Percentiles rank a stretch among this genome's conserved stretches.
These are phyloP conservation scores for Idaea aversata DNA, from an alignment of 2,888 invertebrate genomes.

Conservation along the genomic window DNA sequence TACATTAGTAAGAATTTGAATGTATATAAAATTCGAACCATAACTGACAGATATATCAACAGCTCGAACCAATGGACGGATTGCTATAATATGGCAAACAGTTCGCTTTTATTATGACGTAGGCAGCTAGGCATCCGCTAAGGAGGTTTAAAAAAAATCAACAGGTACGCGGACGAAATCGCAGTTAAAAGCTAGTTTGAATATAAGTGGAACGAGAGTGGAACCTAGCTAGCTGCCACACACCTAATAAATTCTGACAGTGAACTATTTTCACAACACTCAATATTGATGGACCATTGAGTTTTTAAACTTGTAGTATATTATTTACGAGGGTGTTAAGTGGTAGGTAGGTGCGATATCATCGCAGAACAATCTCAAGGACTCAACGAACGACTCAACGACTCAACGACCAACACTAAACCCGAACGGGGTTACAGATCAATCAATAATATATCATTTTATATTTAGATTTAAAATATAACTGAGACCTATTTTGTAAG, in stretches of 20 bases:
- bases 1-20: too few species aligned
- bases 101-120: too few species aligned
- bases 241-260: neutral
- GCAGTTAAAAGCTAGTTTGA: too few species aligned
- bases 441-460: neutral
- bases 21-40: too few species aligned
- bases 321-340: conserved; percentile 1
- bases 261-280: neutral
- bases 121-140: too few species aligned
- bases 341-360: neutral
- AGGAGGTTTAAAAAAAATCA: too few species aligned
- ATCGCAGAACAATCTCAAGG: neutral
- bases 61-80: too few species aligned
- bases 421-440: neutral
- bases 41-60: too few species aligned
- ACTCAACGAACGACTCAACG: neutral
- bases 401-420: neutral
- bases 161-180: too few species aligned
- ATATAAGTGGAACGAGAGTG: too few species aligned
- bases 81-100: too few species aligned
- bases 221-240: too few species aligned
- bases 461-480: neutral
- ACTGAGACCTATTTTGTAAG: neutral
- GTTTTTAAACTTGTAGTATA: neutral
- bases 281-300: neutral